Percentiles rank a stretch among this genome's conserved stretches.
Conservation (phyloP, 2,113 vertebrate genomes). For the Cyanoramphus novaezelandiae region DNA sequence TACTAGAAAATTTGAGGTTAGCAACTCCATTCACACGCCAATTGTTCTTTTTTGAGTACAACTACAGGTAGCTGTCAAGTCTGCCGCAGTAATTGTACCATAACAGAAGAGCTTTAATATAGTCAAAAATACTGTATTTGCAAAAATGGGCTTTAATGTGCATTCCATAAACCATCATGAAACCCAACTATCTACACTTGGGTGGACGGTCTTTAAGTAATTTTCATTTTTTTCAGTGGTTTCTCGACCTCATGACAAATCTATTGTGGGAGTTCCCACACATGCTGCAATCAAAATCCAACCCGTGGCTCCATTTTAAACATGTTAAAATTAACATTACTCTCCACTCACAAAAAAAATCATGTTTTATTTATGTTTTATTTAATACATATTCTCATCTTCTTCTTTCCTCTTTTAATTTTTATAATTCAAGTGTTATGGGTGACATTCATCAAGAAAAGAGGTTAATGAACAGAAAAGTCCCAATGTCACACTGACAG, state of each 20-base stretch:
- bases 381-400: background rate
- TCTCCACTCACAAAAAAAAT: background rate
- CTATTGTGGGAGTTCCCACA: background rate
- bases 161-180: background rate
- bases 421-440: background rate
- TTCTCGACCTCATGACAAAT: background rate
- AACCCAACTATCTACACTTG: background rate
- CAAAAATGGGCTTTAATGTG: background rate
- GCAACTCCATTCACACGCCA: background rate
- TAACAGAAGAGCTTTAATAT: background rate
- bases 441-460: background rate
- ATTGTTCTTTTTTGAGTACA: background rate
- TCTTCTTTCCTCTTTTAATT: background rate
- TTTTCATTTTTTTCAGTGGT: background rate
- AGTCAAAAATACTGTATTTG: background rate
- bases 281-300: background rate
- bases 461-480: background rate
- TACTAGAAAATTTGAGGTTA: background rate
- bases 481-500: background rate
- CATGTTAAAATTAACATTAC: background rate
- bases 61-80: background rate
- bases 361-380: background rate
- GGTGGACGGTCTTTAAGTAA: background rate
- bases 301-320: rapidly evolving
- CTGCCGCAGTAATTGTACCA: background rate